Percentiles rank a stretch among this genome's conserved stretches.
phyloP scores from a whole-genome alignment of 2,888 invertebrate species.

The Crematogaster levior region DNA sequence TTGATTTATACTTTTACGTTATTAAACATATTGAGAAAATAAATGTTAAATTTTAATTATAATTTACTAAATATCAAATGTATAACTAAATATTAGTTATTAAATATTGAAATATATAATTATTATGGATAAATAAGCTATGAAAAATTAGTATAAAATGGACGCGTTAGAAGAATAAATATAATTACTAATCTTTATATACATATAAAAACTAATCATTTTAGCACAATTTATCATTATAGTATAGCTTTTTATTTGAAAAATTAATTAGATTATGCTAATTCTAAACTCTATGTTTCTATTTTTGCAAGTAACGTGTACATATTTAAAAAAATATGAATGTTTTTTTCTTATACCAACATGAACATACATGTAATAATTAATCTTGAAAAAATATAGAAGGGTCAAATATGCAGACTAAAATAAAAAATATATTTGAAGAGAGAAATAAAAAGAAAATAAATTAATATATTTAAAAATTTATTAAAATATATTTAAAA shows the following conservation, averaged over 20 bases:
- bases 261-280: background rate
- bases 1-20: background rate
- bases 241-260: background rate
- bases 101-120: background rate
- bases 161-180: background rate
- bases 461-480: too few relatives aligned
- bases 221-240: background rate
- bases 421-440: background rate
- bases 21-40: conserved; percentile 1
- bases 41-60: background rate
- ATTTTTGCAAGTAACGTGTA: background rate
- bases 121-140: background rate
- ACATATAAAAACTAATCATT: too few relatives aligned
- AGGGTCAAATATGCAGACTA: background rate
- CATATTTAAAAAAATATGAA: background rate
- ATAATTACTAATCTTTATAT: too few relatives aligned
- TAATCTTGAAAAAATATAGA: background rate
- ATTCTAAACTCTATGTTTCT: background rate
- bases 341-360: background rate
- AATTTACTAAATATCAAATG: background rate
- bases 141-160: background rate
- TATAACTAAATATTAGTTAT: background rate
- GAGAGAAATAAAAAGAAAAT: background rate
- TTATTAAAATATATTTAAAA: background rate
- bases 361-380: background rate